phyloP scores from a whole-genome alignment of 2,888 invertebrate genomes.

The Meta bourneti region DNA sequence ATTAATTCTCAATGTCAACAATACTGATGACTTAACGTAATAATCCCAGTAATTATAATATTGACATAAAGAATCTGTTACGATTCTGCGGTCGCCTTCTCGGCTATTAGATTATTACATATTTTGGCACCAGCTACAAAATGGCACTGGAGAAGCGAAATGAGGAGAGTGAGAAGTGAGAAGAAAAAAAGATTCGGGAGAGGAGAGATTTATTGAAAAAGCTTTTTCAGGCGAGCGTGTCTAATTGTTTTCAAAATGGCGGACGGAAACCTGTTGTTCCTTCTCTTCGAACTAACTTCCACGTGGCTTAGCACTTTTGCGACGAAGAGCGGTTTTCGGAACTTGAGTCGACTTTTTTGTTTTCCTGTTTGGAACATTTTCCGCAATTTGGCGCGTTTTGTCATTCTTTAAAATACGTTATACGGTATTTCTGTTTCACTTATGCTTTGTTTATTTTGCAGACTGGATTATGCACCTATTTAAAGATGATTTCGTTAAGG shows the following conservation, averaged over 20 bases:
- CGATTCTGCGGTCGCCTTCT: conserved; percentile 70
- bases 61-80: conserved; percentile 76
- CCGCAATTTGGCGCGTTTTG: neutral
- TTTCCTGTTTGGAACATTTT: neutral
- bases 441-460: neutral
- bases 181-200: conserved; percentile 30
- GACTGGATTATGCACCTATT: neutral
- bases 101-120: conserved; percentile 76
- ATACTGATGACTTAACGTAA: conserved; percentile 76
- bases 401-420: neutral
- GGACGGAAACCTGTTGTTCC: conserved; percentile 71
- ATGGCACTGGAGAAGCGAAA: conserved; percentile 39
- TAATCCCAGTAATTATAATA: conserved; percentile 76
- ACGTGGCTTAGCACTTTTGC: neutral
- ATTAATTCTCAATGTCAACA: conserved; percentile 76
- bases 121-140: conserved; percentile 72
- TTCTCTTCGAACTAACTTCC: neutral
- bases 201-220: conserved; percentile 75
- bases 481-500: neutral
- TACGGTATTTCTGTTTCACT: neutral
- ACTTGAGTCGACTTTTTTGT: neutral
- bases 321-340: neutral
- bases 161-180: too few relatives aligned
- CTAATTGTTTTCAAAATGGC: conserved; percentile 75
- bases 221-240: conserved; percentile 43